Evolutionary conservation across 2,113 vertebrate genomes (phyloP), one percentile per base, ranked within the genome.

Genomic region (Sinocyclocheilus anophthalmus): DNA sequence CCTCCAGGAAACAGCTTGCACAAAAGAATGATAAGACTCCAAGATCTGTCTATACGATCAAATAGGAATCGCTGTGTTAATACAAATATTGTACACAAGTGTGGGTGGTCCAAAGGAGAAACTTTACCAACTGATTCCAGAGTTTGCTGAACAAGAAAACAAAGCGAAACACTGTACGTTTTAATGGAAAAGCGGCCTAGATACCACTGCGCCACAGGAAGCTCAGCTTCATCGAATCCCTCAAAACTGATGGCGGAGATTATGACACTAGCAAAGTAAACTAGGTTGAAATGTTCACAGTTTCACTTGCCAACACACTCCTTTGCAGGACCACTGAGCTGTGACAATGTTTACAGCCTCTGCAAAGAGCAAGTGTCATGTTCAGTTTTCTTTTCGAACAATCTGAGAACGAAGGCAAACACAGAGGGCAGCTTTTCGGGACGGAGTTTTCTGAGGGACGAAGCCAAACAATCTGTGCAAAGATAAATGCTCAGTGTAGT

Each of bases 261-360:
- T 79, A n/a, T 79, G 22, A 33, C 26, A 33, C n/a, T 7, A n/a
- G 42, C 45, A 37, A 67, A 48, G 59, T 67, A 48, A 81, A 81
- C 59, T 9, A 26, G n/a, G 13, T 5, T 10, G 14, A 81, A 81
- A 67, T 50, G n/a, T 81, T 82, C 65, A 82, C 24, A 70, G 26
- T 55, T 82, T 82, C 6, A 70, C 81, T 70, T 70, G 63, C 45
- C 79, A 81, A 67, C 14, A 67, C 14, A 82, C 24, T 70, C 5
- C 65, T 53, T 82, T 82, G 48, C 18, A 70, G 30, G 33, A 59
- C 14, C 33, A 59, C 30, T 84, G 82, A 84, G 67, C 50, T 73
- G 82, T 59, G 48, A 84, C 82, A 24, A 26, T 70, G 50, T 83
- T 83, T 57, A 73, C 30, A 53, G 81, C 48, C 30, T 83, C 2